A percentile compares a stretch with the other conserved stretches of the same genome.
Conservation (phyloP, 1,140 invertebrate genomes). For the Tribolium madens region DNA sequence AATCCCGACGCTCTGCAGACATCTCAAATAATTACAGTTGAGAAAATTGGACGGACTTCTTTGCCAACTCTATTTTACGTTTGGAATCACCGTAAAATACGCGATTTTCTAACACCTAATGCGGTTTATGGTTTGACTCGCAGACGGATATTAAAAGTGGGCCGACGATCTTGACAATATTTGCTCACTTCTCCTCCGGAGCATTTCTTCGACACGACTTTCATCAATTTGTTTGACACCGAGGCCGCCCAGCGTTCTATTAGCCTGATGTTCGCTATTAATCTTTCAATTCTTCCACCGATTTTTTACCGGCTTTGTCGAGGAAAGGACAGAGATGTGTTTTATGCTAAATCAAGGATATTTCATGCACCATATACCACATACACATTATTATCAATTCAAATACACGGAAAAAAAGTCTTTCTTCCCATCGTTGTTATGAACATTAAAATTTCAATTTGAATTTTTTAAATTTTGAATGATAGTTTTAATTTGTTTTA, state of each 20-base stretch:
- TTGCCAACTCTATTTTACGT: not conserved
- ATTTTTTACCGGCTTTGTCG: not conserved
- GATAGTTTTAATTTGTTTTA: too few relatives aligned
- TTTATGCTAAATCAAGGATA: not conserved
- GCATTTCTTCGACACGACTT: not conserved
- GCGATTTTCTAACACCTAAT: not conserved
- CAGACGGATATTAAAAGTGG: not conserved
- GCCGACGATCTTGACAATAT: not conserved
- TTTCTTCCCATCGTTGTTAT: too few relatives aligned
- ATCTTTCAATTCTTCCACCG: not conserved
- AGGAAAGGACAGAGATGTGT: not conserved
- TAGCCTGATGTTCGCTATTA: slow-evolving; percentile 6
- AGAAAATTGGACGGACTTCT: slow-evolving; percentile 6
- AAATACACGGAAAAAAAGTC: too few relatives aligned
- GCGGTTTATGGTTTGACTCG: not conserved
- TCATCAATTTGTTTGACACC: slow-evolving; percentile 21
- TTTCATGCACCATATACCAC: too few relatives aligned
- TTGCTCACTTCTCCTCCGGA: not conserved
- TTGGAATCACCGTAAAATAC: not conserved
- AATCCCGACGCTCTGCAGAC: not conserved
- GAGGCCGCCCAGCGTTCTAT: not conserved
- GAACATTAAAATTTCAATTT: too few relatives aligned
- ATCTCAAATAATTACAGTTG: not conserved
- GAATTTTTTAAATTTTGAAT: too few relatives aligned
- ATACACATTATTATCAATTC: too few relatives aligned